A percentile compares a stretch with the other conserved stretches of the same genome.
These are phyloP conservation scores for Lethenteron reissneri DNA, from an alignment of 2,113 vertebrate species.

Conservation along the genomic window DNA sequence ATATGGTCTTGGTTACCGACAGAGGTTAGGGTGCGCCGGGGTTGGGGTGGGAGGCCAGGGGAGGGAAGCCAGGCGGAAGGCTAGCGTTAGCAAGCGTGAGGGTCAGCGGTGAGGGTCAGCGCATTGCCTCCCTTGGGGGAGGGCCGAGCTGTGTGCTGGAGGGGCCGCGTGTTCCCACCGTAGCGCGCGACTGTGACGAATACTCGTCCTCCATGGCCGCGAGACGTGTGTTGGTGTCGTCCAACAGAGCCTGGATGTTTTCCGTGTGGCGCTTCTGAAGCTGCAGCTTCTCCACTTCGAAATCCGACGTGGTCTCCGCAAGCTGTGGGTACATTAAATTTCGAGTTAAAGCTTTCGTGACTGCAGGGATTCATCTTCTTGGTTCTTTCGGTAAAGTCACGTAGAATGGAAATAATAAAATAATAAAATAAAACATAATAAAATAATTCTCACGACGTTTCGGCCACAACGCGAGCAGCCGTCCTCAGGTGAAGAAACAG, in stretches of 20 bases:
- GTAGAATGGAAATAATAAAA: too few species aligned
- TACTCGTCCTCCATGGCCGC: slow-evolving; percentile 58
- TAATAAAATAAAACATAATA: too few species aligned
- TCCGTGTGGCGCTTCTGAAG: slow-evolving; percentile 56
- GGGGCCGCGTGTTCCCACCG: slow-evolving; percentile 27
- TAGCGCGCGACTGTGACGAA: slow-evolving; percentile 29
- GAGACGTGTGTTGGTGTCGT: slow-evolving; percentile 50
- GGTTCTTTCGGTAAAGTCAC: too few species aligned
- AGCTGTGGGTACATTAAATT: slow-evolving; percentile 24
- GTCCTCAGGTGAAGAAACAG: too few species aligned
- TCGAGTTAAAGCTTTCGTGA: too few species aligned
- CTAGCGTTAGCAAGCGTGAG: neutral
- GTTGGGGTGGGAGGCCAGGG: too few species aligned
- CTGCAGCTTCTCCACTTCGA: slow-evolving; percentile 74
- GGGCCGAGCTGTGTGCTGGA: neutral
- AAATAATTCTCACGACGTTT: too few species aligned
- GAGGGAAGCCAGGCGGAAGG: too few species aligned
- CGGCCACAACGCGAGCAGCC: too few species aligned
- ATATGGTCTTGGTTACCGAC: too few species aligned
- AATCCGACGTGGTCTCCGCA: slow-evolving; percentile 36
- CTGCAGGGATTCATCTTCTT: too few species aligned
- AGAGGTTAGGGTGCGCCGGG: too few species aligned
- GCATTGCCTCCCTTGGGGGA: neutral
- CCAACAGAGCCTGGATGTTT: slow-evolving; percentile 55
- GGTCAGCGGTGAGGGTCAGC: neutral